Evolutionary conservation across 2,888 invertebrate genomes (phyloP), one percentile per base, ranked within the genome.

Genomic region (Octodonta nipae): DNA sequence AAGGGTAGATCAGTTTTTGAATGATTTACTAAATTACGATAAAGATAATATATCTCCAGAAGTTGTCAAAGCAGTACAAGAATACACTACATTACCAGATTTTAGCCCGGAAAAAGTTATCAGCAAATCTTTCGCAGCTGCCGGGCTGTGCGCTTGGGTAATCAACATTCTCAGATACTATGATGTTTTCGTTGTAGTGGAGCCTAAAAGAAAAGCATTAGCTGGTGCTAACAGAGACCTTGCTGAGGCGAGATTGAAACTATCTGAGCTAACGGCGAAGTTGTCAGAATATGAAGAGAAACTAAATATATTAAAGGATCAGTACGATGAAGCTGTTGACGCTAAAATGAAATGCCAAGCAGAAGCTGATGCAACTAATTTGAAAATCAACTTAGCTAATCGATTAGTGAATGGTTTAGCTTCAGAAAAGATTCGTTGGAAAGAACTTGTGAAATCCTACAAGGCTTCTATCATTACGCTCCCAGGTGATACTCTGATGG

Each of bases 141-240:
- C 89, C 32, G 87, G 93, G 13, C 66, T 95, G 5, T 92, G 91
- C 54, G 78, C 89, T 2, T 95, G 93, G 91, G 92, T 87, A 2
- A 79, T 88, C 44, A 93, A 93, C 61, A 89, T 93, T 43, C 69
- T 84, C 55, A 80, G 72, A 48, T 92, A 87, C 64, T 83, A 87
- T 63, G 81, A 85, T 33, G 86, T 93, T 15, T 91, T 80, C 61
- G 81, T 85, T 38, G 80, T 87, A 17, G 92, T 93, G 1, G 89
- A 91, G 56, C 93, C 93, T 12, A 88, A 93, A 54, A 68, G 91
- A 50, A 68, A 75, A 35, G 92, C 93, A 2, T 68, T 93, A 14
- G 74, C 77, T 12, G 79, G 79, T 37, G 91, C 92, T 8, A 89
- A 89, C 51, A 73, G 75, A 2, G 88, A 91, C 50, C 61, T 92